A percentile compares a stretch with the other conserved stretches of the same genome.
These are phyloP conservation scores for Thunnus albacares DNA, from an alignment of 2,797 vertebrate species.

Conservation along the genomic window DNA sequence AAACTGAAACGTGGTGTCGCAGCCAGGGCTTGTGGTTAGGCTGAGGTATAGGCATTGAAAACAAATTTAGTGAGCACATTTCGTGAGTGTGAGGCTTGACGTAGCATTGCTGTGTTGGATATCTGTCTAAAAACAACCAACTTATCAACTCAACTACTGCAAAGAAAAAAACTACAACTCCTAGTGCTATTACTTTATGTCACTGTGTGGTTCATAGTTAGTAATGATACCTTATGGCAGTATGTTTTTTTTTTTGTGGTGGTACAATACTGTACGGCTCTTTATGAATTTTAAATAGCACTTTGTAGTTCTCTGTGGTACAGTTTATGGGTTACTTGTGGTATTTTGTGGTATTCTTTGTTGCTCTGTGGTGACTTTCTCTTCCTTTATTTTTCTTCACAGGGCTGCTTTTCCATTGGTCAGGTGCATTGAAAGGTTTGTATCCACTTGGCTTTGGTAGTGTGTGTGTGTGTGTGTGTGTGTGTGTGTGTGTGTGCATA, in stretches of 20 bases:
- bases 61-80: slow-evolving; percentile 53
- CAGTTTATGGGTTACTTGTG: background rate
- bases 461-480: background rate
- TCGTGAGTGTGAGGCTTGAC: background rate
- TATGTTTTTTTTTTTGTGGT: background rate
- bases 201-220: background rate
- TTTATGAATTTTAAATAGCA: background rate
- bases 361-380: background rate
- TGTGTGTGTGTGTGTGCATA: background rate
- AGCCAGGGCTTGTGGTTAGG: slow-evolving; percentile 59
- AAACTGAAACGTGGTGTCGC: slow-evolving; percentile 50
- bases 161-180: background rate
- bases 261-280: background rate
- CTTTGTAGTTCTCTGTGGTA: background rate
- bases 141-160: background rate
- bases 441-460: background rate
- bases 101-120: slow-evolving; percentile 21
- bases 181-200: background rate
- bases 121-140: background rate
- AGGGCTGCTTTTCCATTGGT: background rate
- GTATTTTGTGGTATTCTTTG: background rate
- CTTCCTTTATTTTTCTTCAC: background rate
- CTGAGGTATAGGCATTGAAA: slow-evolving; percentile 57
- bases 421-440: background rate
- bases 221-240: background rate